These are phyloP conservation scores for mouse (Mus musculus) DNA, from an alignment of 2,113 vertebrate species.

Conservation along the genomic window DNA sequence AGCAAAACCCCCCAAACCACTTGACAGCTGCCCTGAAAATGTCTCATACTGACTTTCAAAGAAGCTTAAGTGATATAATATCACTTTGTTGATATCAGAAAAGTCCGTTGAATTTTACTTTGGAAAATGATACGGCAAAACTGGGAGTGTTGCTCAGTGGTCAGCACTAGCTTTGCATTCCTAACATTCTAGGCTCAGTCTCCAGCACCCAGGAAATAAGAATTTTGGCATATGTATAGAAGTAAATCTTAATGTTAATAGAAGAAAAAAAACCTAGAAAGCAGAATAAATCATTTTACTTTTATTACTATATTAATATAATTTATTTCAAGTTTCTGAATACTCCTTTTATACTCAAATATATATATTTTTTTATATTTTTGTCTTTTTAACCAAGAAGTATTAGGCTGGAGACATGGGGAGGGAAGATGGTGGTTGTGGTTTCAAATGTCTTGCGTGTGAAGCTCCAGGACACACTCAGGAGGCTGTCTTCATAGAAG, in stretches of 20 bases:
- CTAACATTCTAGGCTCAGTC: not conserved
- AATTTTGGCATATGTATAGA: not conserved
- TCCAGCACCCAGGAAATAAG: not conserved
- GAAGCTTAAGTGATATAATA: not conserved
- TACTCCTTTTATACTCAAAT: not conserved
- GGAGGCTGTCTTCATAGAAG: not conserved
- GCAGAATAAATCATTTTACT: not conserved
- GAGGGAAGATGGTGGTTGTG: not conserved
- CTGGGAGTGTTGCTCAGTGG: not conserved
- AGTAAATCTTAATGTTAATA: not conserved
- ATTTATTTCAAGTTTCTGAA: conserved; percentile 35
- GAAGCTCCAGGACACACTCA: not conserved
- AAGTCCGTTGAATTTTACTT: not conserved
- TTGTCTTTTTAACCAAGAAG: conserved; percentile 26
- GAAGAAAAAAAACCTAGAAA: not conserved
- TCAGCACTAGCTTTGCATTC: not conserved
- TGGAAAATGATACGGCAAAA: not conserved
- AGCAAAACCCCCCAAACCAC: not conserved
- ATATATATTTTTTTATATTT: not conserved
- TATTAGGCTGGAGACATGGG: not conserved
- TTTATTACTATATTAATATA: not conserved
- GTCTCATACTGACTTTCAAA: conserved; percentile 47
- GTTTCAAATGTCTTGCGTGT: not conserved
- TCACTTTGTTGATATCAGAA: not conserved
- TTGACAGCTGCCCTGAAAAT: not conserved